phyloP scores from a whole-genome alignment of 2,113 vertebrate genomes.

The Vireo altiloquus region DNA sequence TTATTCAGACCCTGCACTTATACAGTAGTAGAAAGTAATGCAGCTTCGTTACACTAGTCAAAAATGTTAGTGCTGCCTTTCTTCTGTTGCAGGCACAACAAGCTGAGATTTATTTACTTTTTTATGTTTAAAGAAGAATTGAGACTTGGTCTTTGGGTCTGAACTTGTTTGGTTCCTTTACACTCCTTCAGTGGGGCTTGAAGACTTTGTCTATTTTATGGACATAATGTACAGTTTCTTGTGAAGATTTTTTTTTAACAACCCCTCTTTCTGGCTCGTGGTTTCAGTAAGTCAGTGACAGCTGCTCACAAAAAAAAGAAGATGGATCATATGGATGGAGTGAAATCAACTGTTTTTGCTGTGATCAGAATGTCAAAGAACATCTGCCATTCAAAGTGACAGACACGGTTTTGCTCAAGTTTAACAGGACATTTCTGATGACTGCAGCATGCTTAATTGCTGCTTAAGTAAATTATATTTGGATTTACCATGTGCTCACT shows the following conservation, averaged over 20 bases:
- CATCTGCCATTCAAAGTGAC: neutral
- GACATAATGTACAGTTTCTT: neutral
- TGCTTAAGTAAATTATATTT: slow-evolving; percentile 41
- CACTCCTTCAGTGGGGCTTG: neutral
- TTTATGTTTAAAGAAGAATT: neutral
- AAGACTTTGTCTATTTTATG: neutral
- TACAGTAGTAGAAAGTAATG: neutral
- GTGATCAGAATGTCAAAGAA: neutral
- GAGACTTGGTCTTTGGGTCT: neutral
- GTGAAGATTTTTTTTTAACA: neutral
- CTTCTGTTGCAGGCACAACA: neutral
- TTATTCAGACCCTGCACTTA: neutral
- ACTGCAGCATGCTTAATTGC: slow-evolving; percentile 17
- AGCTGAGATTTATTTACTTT: neutral
- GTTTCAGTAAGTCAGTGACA: neutral
- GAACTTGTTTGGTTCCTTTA: neutral
- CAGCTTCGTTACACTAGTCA: neutral
- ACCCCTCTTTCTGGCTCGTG: neutral
- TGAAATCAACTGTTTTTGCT: neutral
- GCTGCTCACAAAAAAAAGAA: neutral
- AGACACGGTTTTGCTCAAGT: neutral
- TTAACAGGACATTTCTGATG: slow-evolving; percentile 28
- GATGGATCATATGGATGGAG: neutral
- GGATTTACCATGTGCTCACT: slow-evolving; percentile 25
- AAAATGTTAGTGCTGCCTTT: neutral